Percentiles rank a stretch among this genome's conserved stretches.
These are phyloP conservation scores for Candoia aspera DNA, from an alignment of 2,113 vertebrate genomes.

Conservation along the genomic window DNA sequence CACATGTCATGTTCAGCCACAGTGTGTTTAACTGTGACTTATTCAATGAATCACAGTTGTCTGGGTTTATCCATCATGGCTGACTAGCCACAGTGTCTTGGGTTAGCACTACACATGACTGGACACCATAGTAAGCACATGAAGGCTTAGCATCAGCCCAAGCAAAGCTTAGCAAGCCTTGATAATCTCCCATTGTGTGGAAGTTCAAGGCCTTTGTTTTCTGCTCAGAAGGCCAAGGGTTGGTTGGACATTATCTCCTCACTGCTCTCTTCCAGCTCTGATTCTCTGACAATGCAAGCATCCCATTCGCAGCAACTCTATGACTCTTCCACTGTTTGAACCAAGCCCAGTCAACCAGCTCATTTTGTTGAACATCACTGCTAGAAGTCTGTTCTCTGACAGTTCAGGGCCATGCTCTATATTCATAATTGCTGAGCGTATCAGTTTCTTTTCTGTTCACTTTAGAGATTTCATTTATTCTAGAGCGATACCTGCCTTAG, in stretches of 20 bases:
- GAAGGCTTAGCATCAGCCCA: neutral
- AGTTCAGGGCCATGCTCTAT: too few species aligned
- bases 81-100: neutral
- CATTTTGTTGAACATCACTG: neutral
- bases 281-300: neutral
- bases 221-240: neutral
- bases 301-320: neutral
- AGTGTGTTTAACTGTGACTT: neutral
- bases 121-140: neutral
- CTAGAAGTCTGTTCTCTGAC: neutral
- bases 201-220: neutral
- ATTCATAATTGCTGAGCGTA: neutral
- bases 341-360: neutral
- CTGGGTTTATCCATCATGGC: neutral
- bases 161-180: neutral
- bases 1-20: neutral
- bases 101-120: neutral
- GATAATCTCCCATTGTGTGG: neutral
- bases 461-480: neutral
- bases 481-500: neutral
- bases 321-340: too few species aligned
- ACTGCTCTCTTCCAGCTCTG: neutral
- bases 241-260: neutral
- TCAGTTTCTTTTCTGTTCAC: neutral
- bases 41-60: neutral